A percentile compares a stretch with the other conserved stretches of the same genome.
These are phyloP conservation scores for Salvator merianae DNA, from an alignment of 2,113 vertebrate species.

Conservation along the genomic window DNA sequence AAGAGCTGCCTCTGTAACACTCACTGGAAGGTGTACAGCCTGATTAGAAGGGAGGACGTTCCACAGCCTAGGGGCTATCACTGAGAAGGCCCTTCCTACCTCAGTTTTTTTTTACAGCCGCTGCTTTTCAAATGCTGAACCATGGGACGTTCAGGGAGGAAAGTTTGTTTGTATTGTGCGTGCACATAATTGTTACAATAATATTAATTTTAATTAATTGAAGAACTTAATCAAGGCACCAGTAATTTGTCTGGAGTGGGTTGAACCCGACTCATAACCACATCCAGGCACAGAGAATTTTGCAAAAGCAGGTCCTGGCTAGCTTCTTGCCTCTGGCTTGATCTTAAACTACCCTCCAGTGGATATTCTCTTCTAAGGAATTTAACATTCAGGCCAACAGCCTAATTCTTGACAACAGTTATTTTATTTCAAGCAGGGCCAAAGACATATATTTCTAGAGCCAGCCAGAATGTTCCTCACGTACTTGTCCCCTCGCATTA, in stretches of 20 bases:
- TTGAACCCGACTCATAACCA: too few relatives aligned
- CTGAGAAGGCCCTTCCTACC: too few relatives aligned
- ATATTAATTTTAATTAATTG: background rate
- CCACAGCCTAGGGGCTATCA: too few relatives aligned
- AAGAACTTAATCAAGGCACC: too few relatives aligned
- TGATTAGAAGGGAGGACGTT: too few relatives aligned
- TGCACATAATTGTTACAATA: background rate
- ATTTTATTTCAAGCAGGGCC: background rate
- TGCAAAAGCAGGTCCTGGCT: background rate
- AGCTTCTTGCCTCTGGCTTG: background rate
- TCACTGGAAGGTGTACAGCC: too few relatives aligned
- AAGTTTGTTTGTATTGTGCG: background rate
- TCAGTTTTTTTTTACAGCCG: too few relatives aligned
- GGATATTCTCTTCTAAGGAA: too few relatives aligned
- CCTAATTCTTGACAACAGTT: background rate
- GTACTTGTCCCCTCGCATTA: conserved; percentile 15
- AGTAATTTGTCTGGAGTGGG: too few relatives aligned
- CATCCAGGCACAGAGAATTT: too few relatives aligned
- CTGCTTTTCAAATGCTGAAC: background rate
- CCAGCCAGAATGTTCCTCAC: background rate
- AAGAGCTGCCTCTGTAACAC: too few relatives aligned
- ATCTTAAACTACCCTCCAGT: background rate
- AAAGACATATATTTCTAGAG: background rate
- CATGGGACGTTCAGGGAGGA: background rate
- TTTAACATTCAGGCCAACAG: too few relatives aligned